Evolutionary conservation across 2,888 invertebrate genomes (phyloP).

Genomic region (Limnephilus rhombicus): DNA sequence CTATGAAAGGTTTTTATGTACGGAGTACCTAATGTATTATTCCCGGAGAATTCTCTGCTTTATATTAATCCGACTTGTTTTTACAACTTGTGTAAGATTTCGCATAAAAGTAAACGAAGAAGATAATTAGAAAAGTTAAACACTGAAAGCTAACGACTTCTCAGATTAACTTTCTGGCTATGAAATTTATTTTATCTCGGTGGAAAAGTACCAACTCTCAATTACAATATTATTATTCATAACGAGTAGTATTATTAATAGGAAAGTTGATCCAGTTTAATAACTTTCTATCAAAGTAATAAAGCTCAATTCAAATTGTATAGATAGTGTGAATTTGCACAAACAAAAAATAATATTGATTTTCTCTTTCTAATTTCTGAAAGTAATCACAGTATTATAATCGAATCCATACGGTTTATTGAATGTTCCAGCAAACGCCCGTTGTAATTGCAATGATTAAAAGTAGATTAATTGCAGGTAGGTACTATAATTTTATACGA

Average conservation of each 20-base stretch:
- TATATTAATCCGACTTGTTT: slow-evolving; percentile 59
- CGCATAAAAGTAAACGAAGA: slow-evolving; percentile 66
- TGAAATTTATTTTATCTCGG: neutral
- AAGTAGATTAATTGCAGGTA: neutral
- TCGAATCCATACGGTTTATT: neutral
- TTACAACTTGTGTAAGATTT: slow-evolving; percentile 60
- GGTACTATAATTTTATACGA: no score
- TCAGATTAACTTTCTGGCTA: slow-evolving; percentile 37
- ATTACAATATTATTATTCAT: neutral
- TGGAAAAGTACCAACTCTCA: neutral
- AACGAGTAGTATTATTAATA: neutral
- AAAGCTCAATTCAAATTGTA: neutral
- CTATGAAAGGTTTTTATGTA: slow-evolving; percentile 2
- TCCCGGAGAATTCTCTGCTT: slow-evolving; percentile 50
- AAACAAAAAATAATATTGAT: neutral
- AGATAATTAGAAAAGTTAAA: slow-evolving; percentile 66
- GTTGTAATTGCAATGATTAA: neutral
- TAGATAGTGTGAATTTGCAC: neutral
- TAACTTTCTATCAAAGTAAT: neutral
- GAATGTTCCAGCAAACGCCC: neutral
- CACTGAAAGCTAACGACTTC: slow-evolving; percentile 23
- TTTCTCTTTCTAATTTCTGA: neutral
- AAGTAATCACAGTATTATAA: neutral
- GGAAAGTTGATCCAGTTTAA: neutral
- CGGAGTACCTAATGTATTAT: neutral